Base-by-base conservation (phyloP, 1,140 invertebrate genomes). In the Oreohelix idahoensis region DNA sequence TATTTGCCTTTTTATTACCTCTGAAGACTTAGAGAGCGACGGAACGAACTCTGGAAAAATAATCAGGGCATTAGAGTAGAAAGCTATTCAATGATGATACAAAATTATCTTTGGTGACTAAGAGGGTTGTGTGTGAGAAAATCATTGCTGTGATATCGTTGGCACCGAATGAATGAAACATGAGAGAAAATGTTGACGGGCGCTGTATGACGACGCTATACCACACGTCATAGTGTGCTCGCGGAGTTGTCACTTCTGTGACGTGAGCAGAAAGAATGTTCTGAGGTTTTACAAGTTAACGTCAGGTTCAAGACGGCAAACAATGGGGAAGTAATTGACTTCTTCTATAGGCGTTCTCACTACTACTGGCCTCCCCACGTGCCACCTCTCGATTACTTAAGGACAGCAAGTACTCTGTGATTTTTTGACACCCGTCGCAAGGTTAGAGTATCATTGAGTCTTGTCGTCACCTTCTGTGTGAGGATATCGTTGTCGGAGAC, bases 251-350 rank as follows among this genome's bases (percentile, higher is more conserved):
- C 63, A 66, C 63, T 32, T 8, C 20, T 66, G 63, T 66, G 63
- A 66, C 63, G 63, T 66, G 63, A 66, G 63, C 63, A 66, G 63
- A 66, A 66, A 66, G 29, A 32, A 66, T 32, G 63, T 66, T 29
- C 20, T n/a, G 53, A n/a, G 53, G 4, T n/a, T 49, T 49, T 11
- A 49, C 53, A 58, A 58, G 53, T 58, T 58, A 4, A 58, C 11
- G 63, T 35, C n/a, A 32, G 63, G 63, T 13, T 8, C n/a, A 66
- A 66, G 63, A 66, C 5, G 63, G 29, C 63, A 17, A 11, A 66
- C 29, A 66, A 66, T 66, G n/a, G 17, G 63, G n/a, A 66, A 66
- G n/a, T 29, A 29, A 66, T 2, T 29, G 29, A 66, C 17, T 2
- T 11, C 63, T 66, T 66, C 29, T 32, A 32, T 11, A n/a, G 63